phyloP scores from a whole-genome alignment of 92 coral and sea anemone genomes.

The Porites divaricata region DNA sequence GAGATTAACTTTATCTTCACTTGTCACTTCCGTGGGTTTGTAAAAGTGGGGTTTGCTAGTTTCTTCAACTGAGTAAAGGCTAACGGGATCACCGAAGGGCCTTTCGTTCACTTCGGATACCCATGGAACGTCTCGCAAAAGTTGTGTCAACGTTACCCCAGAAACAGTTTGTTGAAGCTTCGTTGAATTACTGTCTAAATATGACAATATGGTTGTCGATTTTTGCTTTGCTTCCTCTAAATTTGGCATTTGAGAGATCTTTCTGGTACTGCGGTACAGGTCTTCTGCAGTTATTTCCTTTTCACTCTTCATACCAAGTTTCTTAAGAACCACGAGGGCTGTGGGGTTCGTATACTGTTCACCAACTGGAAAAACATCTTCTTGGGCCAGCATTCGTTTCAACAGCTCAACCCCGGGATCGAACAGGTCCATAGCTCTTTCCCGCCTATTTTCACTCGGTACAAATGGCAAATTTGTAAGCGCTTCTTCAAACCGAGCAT shows the following conservation, averaged over 20 bases:
- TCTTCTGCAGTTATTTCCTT: slow-evolving; percentile 34
- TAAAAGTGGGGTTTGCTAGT: too few relatives aligned
- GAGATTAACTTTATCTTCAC: too few relatives aligned
- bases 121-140: too few relatives aligned
- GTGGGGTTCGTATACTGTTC: slow-evolving; percentile 31
- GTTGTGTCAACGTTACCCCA: too few relatives aligned
- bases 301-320: slow-evolving; percentile 53
- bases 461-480: slow-evolving; percentile 67
- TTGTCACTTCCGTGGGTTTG: too few relatives aligned
- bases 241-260: slow-evolving; percentile 25
- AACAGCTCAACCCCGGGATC: slow-evolving; percentile 57
- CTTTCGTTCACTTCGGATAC: too few relatives aligned
- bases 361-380: slow-evolving; percentile 61
- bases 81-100: too few relatives aligned
- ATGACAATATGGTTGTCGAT: too few relatives aligned
- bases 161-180: too few relatives aligned
- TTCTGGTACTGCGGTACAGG: slow-evolving; percentile 27
- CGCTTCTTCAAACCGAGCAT: slow-evolving; percentile 10
- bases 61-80: too few relatives aligned
- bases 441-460: slow-evolving; percentile 28
- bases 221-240: background rate
- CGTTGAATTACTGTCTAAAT: too few relatives aligned
- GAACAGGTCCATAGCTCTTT: slow-evolving; percentile 56
- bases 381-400: slow-evolving; percentile 43
- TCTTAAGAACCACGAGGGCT: slow-evolving; percentile 37